phyloP scores from a whole-genome alignment of 2,888 invertebrate genomes.

The Stomorhina lunata region DNA sequence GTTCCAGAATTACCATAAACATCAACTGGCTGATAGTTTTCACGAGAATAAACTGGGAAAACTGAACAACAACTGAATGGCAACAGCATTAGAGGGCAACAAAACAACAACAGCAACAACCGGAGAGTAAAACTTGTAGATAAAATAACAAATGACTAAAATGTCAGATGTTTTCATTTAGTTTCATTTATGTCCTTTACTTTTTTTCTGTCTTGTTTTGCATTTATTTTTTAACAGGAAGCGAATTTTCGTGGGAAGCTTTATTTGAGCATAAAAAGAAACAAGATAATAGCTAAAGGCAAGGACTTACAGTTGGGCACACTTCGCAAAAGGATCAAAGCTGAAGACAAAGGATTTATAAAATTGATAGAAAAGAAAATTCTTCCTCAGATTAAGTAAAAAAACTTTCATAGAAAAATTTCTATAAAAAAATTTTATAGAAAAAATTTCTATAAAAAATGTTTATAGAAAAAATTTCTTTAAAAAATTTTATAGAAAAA shows the following conservation, averaged over 20 bases:
- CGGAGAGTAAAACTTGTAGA: conserved; percentile 37
- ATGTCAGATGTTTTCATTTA: conserved; percentile 22
- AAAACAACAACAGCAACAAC: conserved; percentile 74
- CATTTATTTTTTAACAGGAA: neutral
- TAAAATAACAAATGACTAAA: conserved; percentile 56
- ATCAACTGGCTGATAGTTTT: conserved; percentile 12
- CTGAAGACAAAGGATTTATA: too few species aligned
- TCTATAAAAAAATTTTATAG: too few species aligned
- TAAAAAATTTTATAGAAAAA: too few species aligned
- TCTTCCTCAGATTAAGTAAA: too few species aligned
- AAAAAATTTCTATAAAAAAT: too few species aligned
- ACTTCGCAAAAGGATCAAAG: too few species aligned
- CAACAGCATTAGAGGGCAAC: conserved; percentile 58
- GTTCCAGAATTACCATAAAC: conserved; percentile 50
- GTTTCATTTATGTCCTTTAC: neutral
- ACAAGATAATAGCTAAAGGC: neutral
- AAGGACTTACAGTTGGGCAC: too few species aligned
- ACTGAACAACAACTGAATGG: conserved; percentile 69
- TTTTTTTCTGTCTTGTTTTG: neutral
- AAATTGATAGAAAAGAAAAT: too few species aligned
- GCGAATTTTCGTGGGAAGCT: neutral
- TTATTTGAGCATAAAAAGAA: neutral
- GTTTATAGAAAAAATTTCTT: too few species aligned
- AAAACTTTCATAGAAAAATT: too few species aligned
- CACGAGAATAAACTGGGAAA: conserved; percentile 59